Evolutionary conservation across 2,888 invertebrate species (phyloP), one percentile per base, ranked within the genome.

Genomic region (Ceraclea dissimilis): DNA sequence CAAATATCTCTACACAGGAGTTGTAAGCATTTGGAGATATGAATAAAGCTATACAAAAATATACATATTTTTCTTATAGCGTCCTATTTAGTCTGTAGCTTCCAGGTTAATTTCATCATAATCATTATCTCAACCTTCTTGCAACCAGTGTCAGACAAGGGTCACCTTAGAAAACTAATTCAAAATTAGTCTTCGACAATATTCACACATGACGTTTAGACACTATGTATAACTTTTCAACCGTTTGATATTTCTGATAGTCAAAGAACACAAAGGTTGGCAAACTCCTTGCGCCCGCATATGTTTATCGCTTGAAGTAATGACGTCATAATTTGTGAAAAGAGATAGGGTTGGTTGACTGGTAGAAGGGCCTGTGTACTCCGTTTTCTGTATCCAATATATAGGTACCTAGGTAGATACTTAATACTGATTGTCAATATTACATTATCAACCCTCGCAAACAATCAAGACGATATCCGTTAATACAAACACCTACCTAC

Each of bases 401-500:
- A 17, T 43, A 43, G 4, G 16, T 43, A 43, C 43, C 13, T 43
- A 43, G n/a, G 13, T 8, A 43, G 43, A 8, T 43, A 17, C 43
- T 4, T 43, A 43, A 13, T 8, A 16, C 43, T 43, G 10, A 26
- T 43, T 13, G 43, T 56, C 21, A 47, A 39, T 26, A 26, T 26
- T 6, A 26, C 26, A 26, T 10, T 34, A 52, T 47, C 60, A 60
- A 56, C 60, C 60, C 59, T 61, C 56, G 61, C 61, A 49, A 61
- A 61, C 59, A 61, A 61, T 61, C 60, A 61, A 59, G 59, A 61
- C 56, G 49, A 54, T 58, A 59, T 61, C 59, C 59, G 59, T 58
- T 59, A 57, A 26, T 10, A 10, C 13, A 8, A 10, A 8, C 8
- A 10, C 33, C 33, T 33, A 33, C 13, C 8, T 13, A 33, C 13